A percentile compares a stretch with the other conserved stretches of the same genome.
These are phyloP conservation scores for Chymomyza procnemis DNA, from an alignment of 2,888 invertebrate genomes.

Conservation along the genomic window DNA sequence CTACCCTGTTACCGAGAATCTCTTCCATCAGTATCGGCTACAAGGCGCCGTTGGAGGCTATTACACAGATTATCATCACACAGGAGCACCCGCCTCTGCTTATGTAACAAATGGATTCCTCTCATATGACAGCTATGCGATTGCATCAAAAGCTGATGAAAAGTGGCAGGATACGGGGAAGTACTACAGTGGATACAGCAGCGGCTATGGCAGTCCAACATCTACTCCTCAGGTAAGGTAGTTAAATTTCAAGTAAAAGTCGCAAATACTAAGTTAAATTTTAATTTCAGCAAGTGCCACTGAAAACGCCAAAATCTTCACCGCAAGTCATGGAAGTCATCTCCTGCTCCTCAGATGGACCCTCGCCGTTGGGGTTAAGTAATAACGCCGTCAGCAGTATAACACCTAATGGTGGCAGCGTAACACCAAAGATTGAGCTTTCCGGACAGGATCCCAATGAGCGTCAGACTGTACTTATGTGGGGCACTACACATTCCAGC, in stretches of 20 bases:
- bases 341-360: conserved; percentile 78
- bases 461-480: conserved; percentile 95
- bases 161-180: conserved; percentile 79
- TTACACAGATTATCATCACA: conserved; percentile 86
- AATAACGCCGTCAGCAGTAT: conserved; percentile 33
- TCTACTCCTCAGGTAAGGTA: conserved; percentile 76
- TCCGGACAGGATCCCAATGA: conserved; percentile 77
- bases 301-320: conserved; percentile 79
- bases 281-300: conserved; percentile 69
- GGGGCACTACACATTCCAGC: conserved; percentile 84
- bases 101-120: conserved; percentile 91
- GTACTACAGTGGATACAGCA: conserved; percentile 80
- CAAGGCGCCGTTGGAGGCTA: conserved; percentile 87
- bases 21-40: conserved; percentile 94
- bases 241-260: not conserved
- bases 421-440: conserved; percentile 77
- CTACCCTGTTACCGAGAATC: conserved; percentile 89
- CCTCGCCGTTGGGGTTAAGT: conserved; percentile 73
- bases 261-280: not conserved
- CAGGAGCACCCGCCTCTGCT: conserved; percentile 80
- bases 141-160: conserved; percentile 79
- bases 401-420: conserved; percentile 54
- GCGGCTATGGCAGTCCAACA: conserved; percentile 78
- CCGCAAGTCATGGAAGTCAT: conserved; percentile 79
- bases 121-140: conserved; percentile 81